Conservation (phyloP, 2,113 vertebrate genomes). For the Gavialis gangeticus region DNA sequence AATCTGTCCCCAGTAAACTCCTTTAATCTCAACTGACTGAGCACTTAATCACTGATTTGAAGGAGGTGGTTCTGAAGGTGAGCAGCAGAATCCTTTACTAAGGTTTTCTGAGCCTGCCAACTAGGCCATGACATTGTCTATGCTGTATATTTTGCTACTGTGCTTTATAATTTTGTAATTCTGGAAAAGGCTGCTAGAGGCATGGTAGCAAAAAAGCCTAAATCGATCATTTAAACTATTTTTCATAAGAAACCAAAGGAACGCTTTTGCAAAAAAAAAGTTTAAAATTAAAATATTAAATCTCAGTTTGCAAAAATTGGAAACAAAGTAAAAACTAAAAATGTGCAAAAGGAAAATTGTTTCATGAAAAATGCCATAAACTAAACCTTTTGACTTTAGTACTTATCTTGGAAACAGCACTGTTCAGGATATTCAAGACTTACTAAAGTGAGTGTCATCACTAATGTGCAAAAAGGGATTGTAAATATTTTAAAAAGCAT, state of each 20-base stretch:
- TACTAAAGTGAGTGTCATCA: neutral
- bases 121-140: neutral
- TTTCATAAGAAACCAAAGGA: too few species aligned
- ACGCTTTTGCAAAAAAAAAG: neutral
- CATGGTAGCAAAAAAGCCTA: neutral
- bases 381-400: neutral
- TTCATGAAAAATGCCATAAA: neutral
- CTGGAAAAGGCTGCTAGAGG: neutral
- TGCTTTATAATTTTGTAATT: rapidly evolving
- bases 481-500: neutral
- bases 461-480: neutral
- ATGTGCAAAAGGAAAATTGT: neutral
- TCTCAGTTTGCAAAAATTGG: neutral
- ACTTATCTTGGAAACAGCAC: neutral
- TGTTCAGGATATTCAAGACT: neutral
- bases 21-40: conserved; percentile 14
- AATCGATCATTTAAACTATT: neutral
- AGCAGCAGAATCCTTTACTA: neutral
- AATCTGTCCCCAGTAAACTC: conserved; percentile 3
- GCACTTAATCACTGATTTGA: neutral
- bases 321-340: neutral
- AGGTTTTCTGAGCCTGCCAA: neutral
- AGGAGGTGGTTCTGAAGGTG: neutral
- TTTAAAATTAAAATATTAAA: neutral
- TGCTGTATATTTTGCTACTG: neutral